Evolutionary conservation across 2,888 invertebrate genomes (phyloP).

Genomic region (Acanthosepion pharaonis): DNA sequence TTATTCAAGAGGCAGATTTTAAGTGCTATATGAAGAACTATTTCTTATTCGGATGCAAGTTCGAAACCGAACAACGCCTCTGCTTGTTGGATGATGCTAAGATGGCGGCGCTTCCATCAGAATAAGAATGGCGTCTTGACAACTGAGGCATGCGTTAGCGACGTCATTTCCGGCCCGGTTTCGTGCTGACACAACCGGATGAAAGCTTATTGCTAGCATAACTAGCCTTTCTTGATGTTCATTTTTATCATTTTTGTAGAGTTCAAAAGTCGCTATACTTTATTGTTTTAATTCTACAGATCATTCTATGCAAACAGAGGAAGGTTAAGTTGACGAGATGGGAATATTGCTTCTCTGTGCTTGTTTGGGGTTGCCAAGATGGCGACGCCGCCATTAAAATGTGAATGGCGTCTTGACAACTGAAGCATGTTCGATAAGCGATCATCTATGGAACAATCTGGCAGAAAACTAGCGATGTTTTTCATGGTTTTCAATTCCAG

Average conservation of each 20-base stretch:
- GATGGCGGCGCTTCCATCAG: slow-evolving; percentile 54
- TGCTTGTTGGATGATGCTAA: slow-evolving; percentile 56
- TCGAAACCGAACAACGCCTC: slow-evolving; percentile 50
- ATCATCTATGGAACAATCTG: background rate
- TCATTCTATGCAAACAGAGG: background rate
- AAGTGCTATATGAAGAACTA: slow-evolving; percentile 49
- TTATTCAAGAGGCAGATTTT: background rate
- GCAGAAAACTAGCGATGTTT: background rate
- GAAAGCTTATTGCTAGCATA: background rate
- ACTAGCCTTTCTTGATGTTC: background rate
- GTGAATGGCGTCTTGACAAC: slow-evolving; percentile 43
- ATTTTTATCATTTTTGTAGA: background rate
- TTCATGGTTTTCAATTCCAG: background rate
- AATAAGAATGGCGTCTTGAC: slow-evolving; percentile 56
- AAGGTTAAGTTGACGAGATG: background rate
- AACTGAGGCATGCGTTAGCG: slow-evolving; percentile 54
- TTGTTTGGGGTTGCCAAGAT: background rate
- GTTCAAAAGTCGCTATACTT: background rate
- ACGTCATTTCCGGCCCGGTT: slow-evolving; percentile 45
- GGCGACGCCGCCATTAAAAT: slow-evolving; percentile 43
- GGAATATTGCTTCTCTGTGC: background rate
- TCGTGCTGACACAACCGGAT: slow-evolving; percentile 33
- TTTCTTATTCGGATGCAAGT: slow-evolving; percentile 48
- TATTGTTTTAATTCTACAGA: background rate
- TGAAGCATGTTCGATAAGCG: slow-evolving; percentile 44